Evolutionary conservation across 1,140 invertebrate species (phyloP).

Genomic region (Drosophila repleta): DNA sequence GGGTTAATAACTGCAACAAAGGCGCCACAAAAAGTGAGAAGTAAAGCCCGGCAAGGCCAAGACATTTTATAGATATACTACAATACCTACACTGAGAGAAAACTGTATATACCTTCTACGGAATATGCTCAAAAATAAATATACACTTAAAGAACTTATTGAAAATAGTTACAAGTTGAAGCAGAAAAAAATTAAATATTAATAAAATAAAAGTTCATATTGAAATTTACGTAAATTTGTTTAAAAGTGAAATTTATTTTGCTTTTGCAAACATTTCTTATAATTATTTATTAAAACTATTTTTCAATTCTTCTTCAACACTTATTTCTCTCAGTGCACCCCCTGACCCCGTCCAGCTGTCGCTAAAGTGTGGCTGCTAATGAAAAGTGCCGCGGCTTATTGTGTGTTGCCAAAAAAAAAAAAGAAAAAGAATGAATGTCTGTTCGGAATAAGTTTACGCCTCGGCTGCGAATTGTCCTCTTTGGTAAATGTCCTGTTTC

Average conservation of each 20-base stretch:
- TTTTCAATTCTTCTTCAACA: background rate
- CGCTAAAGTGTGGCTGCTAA: constrained; percentile 71
- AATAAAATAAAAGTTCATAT: too few relatives aligned
- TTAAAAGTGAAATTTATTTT: too few relatives aligned
- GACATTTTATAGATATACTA: constrained; percentile 66
- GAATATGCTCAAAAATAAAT: too few relatives aligned
- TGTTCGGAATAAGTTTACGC: constrained; percentile 36
- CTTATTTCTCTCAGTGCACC: background rate
- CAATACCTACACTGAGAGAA: constrained; percentile 1
- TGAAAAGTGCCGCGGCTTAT: constrained; percentile 63
- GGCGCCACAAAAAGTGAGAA: constrained; percentile 54
- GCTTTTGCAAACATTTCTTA: too few relatives aligned
- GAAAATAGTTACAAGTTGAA: too few relatives aligned
- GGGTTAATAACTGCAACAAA: constrained; percentile 79
- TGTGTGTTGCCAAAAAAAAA: constrained; percentile 38
- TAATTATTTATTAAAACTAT: background rate
- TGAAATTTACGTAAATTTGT: too few relatives aligned
- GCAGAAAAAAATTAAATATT: too few relatives aligned
- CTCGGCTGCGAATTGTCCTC: constrained; percentile 21
- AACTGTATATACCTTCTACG: background rate
- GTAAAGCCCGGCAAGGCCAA: constrained; percentile 55
- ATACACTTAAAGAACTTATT: too few relatives aligned
- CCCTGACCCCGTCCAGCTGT: background rate
- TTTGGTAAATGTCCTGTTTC: constrained; percentile 9
- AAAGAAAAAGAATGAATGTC: constrained; percentile 11